These are phyloP conservation scores for Periplaneta americana DNA, from an alignment of 1,140 invertebrate species.

Conservation along the genomic window DNA sequence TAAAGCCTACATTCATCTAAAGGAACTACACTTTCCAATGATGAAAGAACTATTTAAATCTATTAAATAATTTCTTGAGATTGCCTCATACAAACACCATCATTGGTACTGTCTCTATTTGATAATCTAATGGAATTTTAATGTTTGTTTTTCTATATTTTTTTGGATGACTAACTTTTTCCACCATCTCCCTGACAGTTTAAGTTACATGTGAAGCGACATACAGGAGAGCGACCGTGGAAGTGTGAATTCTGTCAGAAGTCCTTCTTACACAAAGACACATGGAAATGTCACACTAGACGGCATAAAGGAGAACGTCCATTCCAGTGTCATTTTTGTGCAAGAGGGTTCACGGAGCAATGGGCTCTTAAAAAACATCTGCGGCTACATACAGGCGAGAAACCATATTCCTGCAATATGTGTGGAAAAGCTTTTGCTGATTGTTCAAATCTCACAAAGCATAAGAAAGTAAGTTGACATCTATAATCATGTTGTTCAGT, in stretches of 20 bases:
- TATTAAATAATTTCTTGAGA: too few species aligned
- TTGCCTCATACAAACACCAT: too few species aligned
- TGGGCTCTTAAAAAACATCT: slow-evolving; percentile 63
- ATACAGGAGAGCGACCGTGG: slow-evolving; percentile 56
- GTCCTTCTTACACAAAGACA: slow-evolving; percentile 59
- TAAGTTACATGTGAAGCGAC: slow-evolving; percentile 45
- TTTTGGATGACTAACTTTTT: too few species aligned
- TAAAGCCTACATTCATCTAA: too few species aligned
- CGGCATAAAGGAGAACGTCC: slow-evolving; percentile 56
- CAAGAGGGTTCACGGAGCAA: slow-evolving; percentile 56
- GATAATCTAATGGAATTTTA: too few species aligned
- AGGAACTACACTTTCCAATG: too few species aligned
- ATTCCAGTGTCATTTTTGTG: slow-evolving; percentile 52
- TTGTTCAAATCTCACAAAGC: slow-evolving; percentile 58
- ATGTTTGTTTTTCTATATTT: too few species aligned
- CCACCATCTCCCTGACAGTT: too few species aligned
- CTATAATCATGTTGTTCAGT: slow-evolving; percentile 12
- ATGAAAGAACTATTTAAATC: too few species aligned
- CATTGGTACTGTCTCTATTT: too few species aligned
- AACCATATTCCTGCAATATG: slow-evolving; percentile 68
- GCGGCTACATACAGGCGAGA: slow-evolving; percentile 64
- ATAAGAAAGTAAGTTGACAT: slow-evolving; percentile 47
- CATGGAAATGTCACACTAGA: slow-evolving; percentile 56
- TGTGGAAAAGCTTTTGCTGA: slow-evolving; percentile 70
- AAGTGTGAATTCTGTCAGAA: slow-evolving; percentile 53